Evolutionary conservation across 30 jellyfish, hydroid and myxozoan species (phyloP).

Genomic region (Aurelia coerulea): DNA sequence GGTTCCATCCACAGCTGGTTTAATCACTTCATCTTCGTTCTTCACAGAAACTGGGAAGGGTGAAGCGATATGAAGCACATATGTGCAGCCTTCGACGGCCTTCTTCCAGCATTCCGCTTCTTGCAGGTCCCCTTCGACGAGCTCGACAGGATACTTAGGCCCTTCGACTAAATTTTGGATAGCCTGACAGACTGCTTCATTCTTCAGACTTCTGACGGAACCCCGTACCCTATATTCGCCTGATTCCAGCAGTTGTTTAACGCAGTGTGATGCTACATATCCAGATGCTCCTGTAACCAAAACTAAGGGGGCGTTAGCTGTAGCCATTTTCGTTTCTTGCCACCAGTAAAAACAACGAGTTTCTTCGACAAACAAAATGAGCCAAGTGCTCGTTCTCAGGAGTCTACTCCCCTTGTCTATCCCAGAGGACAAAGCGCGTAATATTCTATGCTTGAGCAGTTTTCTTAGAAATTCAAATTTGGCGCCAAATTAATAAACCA

Average conservation of each 20-base stretch:
- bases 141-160: conserved; percentile 47
- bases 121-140: conserved; percentile 55
- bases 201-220: conserved; percentile 54
- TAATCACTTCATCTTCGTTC: conserved; percentile 48
- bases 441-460: too few species aligned
- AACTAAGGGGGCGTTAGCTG: conserved; percentile 58
- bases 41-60: conserved; percentile 43
- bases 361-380: too few species aligned
- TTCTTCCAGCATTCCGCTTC: conserved; percentile 56
- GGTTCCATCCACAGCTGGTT: conserved; percentile 68
- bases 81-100: conserved; percentile 65
- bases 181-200: conserved; percentile 45
- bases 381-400: too few species aligned
- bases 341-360: neutral
- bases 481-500: too few species aligned
- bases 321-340: conserved; percentile 32
- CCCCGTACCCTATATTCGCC: conserved; percentile 58
- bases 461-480: too few species aligned
- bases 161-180: conserved; percentile 18
- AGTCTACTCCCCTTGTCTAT: too few species aligned
- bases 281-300: conserved; percentile 71
- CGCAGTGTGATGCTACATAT: conserved; percentile 50
- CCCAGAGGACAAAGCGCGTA: too few species aligned
- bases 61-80: conserved; percentile 59
- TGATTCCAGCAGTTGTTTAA: conserved; percentile 39